Conservation (phyloP, 2,797 vertebrate species). For the Sarcoramphus papa region DNA sequence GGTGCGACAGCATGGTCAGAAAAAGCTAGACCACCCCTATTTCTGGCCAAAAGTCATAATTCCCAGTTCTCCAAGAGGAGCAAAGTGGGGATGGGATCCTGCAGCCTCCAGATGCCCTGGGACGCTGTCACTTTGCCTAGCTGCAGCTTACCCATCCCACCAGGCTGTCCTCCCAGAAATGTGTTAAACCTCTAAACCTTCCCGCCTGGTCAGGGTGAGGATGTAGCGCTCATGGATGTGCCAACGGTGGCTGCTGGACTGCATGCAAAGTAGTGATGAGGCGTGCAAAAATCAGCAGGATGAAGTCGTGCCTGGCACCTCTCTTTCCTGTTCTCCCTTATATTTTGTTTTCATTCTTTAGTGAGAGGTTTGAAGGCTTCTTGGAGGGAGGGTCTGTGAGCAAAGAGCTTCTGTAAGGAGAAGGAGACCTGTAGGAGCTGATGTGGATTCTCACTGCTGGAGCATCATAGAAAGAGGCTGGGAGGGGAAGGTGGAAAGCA, state of each 20-base stretch:
- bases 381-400: background rate
- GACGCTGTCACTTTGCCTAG: background rate
- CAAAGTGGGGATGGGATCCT: background rate
- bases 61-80: background rate
- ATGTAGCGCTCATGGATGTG: too few species aligned
- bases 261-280: background rate
- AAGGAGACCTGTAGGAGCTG: background rate
- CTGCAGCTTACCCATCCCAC: background rate
- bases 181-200: background rate
- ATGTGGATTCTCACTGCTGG: background rate
- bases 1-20: accelerated
- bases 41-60: background rate
- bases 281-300: background rate
- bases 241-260: background rate
- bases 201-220: background rate
- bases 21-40: background rate
- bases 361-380: background rate
- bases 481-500: background rate
- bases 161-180: background rate
- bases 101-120: too few species aligned
- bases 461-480: background rate
- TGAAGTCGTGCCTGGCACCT: too few species aligned
- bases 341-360: background rate
- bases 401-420: background rate
- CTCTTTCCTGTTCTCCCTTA: background rate